Evolutionary conservation across 2,888 invertebrate species (phyloP).

Genomic region (Argyresthia goedartella): DNA sequence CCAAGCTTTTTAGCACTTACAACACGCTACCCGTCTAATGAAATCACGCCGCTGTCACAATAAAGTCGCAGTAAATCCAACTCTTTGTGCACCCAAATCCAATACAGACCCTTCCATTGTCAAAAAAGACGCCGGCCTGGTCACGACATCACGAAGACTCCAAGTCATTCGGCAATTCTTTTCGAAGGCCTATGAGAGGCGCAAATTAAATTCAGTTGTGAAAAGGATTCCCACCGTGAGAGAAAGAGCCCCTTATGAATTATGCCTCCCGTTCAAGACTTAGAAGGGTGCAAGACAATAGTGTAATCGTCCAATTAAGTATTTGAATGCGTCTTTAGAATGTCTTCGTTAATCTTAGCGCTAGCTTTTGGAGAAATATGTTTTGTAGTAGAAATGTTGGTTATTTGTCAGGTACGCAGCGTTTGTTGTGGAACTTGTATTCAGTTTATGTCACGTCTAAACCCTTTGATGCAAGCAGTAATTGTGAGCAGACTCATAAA

Average conservation of each 20-base stretch:
- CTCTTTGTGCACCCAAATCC: conserved; percentile 3
- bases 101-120: neutral
- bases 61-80: neutral
- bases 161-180: conserved; percentile 58
- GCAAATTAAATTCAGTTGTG: conserved; percentile 66
- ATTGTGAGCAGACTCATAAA: too few relatives aligned
- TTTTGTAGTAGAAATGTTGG: too few relatives aligned
- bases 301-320: conserved; percentile 67
- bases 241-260: conserved; percentile 62
- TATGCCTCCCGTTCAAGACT: conserved; percentile 43
- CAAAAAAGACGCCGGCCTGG: neutral
- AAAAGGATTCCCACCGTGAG: conserved; percentile 53
- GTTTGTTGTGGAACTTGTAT: too few relatives aligned
- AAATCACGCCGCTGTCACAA: neutral
- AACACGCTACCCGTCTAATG: neutral
- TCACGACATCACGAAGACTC: conserved; percentile 8
- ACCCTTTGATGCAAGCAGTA: too few relatives aligned
- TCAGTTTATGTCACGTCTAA: too few relatives aligned
- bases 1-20: too few relatives aligned
- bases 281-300: conserved; percentile 52
- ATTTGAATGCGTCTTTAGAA: conserved; percentile 45
- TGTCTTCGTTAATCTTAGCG: conserved; percentile 7
- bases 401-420: too few relatives aligned
- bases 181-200: conserved; percentile 27
- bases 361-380: neutral